Base-by-base conservation (phyloP, 2,797 vertebrate species). In the Labeo calbasu region DNA sequence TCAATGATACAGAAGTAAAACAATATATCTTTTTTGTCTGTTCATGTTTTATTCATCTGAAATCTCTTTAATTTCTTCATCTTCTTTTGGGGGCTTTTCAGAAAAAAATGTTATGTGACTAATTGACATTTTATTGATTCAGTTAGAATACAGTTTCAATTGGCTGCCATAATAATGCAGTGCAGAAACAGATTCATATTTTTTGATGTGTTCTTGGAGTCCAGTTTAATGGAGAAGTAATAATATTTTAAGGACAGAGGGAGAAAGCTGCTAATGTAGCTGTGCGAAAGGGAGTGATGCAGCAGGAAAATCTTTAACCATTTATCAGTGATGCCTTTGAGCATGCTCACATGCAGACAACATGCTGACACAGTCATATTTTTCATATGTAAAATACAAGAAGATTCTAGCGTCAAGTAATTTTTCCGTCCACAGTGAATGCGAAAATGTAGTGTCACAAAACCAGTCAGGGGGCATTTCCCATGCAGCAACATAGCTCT, bases 311-410 rank as follows among this genome's bases (percentile, higher is more conserved):
- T 71, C 15, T 59, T 21, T 59, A 59, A 46, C 12, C 53, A 57
- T 70, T 43, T 21, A 70, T 59, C 53, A 59, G 1, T 57, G 40
- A 57, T 43, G 66, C 11, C 68, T 70, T 57, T 80, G 14, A 70
- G 78, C 50, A 69, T 57, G 15, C 66, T 57, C 65, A 43, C 21
- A 68, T 53, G 21, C n/a, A 71, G 53, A 59, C 13, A 51, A 68
- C 8, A 55, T 68, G 28, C 48, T 80, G 50, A 70, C 50, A 69
- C 4, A 55, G n/a, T 69, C 17, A 80, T 70, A 46, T 23, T 69
- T 51, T 23, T 32, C 2, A 4, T 40, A 12, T 59, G 79, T 48
- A 81, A 21, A 5, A 55, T 75, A 40, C 3, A 55, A 36, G 10
- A 73, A 21, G 5, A 53, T 76, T 57, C 53, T 5, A 14, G 73